Evolutionary conservation across 2,797 vertebrate species (phyloP), one percentile per base, ranked within the genome.

Genomic region (Eospalax fontanierii): DNA sequence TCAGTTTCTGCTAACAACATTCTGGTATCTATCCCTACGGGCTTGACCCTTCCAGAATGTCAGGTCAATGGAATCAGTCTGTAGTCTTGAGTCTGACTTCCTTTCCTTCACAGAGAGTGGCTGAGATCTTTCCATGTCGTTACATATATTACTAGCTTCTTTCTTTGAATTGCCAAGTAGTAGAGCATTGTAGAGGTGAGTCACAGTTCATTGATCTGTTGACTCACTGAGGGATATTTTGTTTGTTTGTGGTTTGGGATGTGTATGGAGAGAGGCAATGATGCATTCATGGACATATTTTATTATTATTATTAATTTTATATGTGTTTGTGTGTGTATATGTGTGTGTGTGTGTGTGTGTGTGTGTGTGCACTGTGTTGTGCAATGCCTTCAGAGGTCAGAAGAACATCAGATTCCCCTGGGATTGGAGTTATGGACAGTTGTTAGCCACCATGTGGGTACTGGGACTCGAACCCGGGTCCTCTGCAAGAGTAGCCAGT

Each of bases 201-300:
- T 5, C 43, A 61, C 22, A 74, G n/a, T 63, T 81, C 33, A 28
- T 71, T 76, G 68, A 82, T 90, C 50, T 30, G 26, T 26, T 59
- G 40, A 59, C 50, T 12, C 35, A 40, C 8, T 75, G 50, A 93
- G 87, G 35, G 57, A 59, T n/a, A 59, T 15, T 80, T 70, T n/a
- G 43, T 24, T 38, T 82, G 12, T 33, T 89, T 95, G 46, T 63
- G 57, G 14, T 38, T 87, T 89, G 75, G 18, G 40, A 30, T 12
- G 83, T 73, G 93, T 82, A 80, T 65, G 80, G 79, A 65, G 74
- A n/a, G 22, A 89, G 65, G 54, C 83, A 24, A 54, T 43, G 76
- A 26, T 82, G 87, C 30, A 63, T 83, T 33, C 57, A 68, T 43
- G 63, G 24, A 81, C 18, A 91, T 1, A 68, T 74, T 81, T 93